Conservation (phyloP, 2,888 invertebrate species). For the Busseola fusca region DNA sequence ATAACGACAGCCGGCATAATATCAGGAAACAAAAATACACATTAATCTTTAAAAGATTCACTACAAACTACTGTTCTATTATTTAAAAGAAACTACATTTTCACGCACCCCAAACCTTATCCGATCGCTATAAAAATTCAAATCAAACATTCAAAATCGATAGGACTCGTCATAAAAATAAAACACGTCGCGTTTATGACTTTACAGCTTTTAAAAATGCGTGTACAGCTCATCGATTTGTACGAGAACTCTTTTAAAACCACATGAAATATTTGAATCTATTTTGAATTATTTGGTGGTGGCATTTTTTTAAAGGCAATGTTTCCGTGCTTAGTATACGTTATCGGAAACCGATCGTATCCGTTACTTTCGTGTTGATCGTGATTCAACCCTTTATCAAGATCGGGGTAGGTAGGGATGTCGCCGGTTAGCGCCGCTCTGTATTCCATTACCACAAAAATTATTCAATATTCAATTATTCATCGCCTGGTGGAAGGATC, state of each 20-base stretch:
- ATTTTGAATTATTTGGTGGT: conserved; percentile 59
- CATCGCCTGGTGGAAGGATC: conserved; percentile 64
- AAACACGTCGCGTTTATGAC: conserved; percentile 47
- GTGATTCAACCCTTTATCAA: conserved; percentile 86
- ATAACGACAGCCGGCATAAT: no score
- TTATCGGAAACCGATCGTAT: conserved; percentile 84
- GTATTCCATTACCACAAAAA: conserved; percentile 81
- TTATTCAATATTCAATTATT: conserved; percentile 82
- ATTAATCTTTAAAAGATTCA: not conserved
- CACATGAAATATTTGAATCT: conserved; percentile 63
- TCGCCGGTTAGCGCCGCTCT: conserved; percentile 73
- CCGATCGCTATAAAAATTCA: conserved; percentile 20
- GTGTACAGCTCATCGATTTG: conserved; percentile 55
- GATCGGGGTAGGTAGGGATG: conserved; percentile 81
- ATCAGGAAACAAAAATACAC: not conserved
- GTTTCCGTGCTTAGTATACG: conserved; percentile 80
- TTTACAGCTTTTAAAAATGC: conserved; percentile 50
- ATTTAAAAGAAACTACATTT: not conserved
- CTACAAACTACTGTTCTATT: not conserved
- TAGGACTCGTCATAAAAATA: conserved; percentile 32
- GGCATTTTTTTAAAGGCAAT: conserved; percentile 63
- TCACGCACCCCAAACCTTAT: not conserved
- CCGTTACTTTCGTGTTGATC: conserved; percentile 75
- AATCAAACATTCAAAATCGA: conserved; percentile 16
- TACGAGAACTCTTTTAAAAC: conserved; percentile 61